Evolutionary conservation across 2,797 vertebrate genomes (phyloP).

Genomic region (Poliocrania exsul): DNA sequence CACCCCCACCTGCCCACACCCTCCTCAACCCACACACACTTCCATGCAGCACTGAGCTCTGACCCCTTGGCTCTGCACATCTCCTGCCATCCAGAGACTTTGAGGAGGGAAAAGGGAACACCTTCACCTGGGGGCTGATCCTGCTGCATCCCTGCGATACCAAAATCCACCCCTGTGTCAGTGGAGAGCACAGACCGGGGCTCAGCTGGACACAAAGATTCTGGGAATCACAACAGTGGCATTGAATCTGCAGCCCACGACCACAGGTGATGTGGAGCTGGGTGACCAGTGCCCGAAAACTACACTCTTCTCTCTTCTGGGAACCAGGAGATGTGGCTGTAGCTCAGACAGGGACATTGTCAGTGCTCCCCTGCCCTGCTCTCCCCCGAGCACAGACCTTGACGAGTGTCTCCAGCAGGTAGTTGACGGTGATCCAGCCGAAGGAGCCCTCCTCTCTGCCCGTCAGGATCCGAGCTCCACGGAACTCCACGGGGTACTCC

Average conservation of each 20-base stretch:
- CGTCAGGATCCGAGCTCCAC: slow-evolving; percentile 80
- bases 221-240: accelerated
- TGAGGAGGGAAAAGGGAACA: not conserved
- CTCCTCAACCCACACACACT: not conserved
- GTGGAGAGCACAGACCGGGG: not conserved
- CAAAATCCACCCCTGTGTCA: accelerated
- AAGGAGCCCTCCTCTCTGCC: slow-evolving; percentile 85
- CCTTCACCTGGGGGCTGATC: too few species aligned
- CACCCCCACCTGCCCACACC: not conserved
- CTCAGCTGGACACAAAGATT: not conserved
- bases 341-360: not conserved
- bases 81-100: not conserved
- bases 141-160: not conserved
- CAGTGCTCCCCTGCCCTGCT: not conserved
- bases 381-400: slow-evolving; percentile 72
- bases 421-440: slow-evolving; percentile 90
- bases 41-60: not conserved
- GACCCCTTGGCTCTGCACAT: not conserved
- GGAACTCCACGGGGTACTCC: slow-evolving; percentile 81
- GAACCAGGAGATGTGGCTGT: not conserved
- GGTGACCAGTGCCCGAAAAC: not conserved
- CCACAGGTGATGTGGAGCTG: not conserved
- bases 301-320: too few species aligned
- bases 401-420: slow-evolving; percentile 85
- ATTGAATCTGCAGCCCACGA: not conserved